Conservation (phyloP, 1,140 invertebrate genomes). For the Bilobella aurantiaca region DNA sequence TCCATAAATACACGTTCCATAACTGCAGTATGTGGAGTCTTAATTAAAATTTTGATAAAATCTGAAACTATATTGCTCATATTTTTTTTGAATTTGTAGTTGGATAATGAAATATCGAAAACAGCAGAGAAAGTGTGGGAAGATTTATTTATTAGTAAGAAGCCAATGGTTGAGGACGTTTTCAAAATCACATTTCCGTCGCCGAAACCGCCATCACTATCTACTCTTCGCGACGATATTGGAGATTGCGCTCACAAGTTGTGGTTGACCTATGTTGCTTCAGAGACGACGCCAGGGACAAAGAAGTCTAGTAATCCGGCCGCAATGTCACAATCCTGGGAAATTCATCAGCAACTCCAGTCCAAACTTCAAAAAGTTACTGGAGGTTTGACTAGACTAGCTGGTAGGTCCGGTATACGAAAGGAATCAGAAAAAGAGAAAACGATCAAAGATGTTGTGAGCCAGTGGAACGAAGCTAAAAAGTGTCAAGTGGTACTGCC, state of each 20-base stretch:
- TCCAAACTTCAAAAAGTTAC: slow-evolving; percentile 88
- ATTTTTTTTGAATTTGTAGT: slow-evolving; percentile 6
- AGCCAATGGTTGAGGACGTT: slow-evolving; percentile 84
- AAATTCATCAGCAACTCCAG: slow-evolving; percentile 41
- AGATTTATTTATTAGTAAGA: slow-evolving; percentile 90
- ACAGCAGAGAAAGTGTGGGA: slow-evolving; percentile 93
- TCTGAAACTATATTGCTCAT: too few species aligned
- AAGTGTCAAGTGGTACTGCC: slow-evolving; percentile 19
- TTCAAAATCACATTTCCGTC: slow-evolving; percentile 75
- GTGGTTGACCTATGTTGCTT: slow-evolving; percentile 77
- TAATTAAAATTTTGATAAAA: too few species aligned
- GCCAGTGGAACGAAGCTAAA: slow-evolving; percentile 25
- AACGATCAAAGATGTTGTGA: slow-evolving; percentile 27
- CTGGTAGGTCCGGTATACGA: slow-evolving; percentile 25
- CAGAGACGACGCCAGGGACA: slow-evolving; percentile 23
- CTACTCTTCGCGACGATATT: slow-evolving; percentile 65
- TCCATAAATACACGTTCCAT: slow-evolving; percentile 64
- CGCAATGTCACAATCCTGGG: slow-evolving; percentile 55
- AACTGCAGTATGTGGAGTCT: slow-evolving; percentile 47
- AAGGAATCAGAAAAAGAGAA: slow-evolving; percentile 33
- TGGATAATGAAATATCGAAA: slow-evolving; percentile 35
- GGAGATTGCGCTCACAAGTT: slow-evolving; percentile 62
- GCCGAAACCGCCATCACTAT: slow-evolving; percentile 58
- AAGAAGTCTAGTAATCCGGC: slow-evolving; percentile 29
- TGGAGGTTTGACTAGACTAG: slow-evolving; percentile 66